Base-by-base conservation (phyloP, 2,888 invertebrate species). In the Xanthorhoe spadicearia region DNA sequence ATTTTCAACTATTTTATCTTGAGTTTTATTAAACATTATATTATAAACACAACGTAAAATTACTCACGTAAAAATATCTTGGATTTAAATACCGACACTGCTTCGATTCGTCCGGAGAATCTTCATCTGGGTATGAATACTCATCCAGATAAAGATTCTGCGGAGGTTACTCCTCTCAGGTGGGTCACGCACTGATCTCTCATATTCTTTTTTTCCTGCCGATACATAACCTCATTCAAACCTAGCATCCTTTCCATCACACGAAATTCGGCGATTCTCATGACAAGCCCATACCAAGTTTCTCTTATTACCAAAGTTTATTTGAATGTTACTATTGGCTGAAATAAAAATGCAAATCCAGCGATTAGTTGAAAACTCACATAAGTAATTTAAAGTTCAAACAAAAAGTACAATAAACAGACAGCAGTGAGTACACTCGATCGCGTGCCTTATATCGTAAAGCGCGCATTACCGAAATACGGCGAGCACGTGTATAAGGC, bases 381-480 rank as follows among this genome's bases (percentile, higher is more conserved):
- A 53, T 58, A 55, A 55, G 53, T 56, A 61, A 55, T 62, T 55
- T 60, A 62, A 64, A 64, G 64, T 57, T 68, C 53, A 64, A 68
- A 68, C 68, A 68, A 68, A 57, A 68, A 65, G 65, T 65, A 61
- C 67, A 64, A 66, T 55, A 64, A 77, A 66, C 73, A 75, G 72
- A 74, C 72, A 67, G 23, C 23, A 3, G 23, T 23, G 23, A 23
- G 60, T 69, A 66, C 66, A 65, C 59, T 64, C 35, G 64, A 60
- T 90, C 79, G 90, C 90, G 90, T 91, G 90, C 74, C 79, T 46
- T 51, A 69, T 74, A 78, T 88, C 89, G 79, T 90, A 89, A 89
- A 86, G 82, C 71, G 78, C 77, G 81, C 86, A 87, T 88, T 88
- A 86, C 87, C 87, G 74, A 86, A 88, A 87, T 86, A 86, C 88